phyloP scores from a whole-genome alignment of 2,797 vertebrate species.

The Spheniscus humboldti region DNA sequence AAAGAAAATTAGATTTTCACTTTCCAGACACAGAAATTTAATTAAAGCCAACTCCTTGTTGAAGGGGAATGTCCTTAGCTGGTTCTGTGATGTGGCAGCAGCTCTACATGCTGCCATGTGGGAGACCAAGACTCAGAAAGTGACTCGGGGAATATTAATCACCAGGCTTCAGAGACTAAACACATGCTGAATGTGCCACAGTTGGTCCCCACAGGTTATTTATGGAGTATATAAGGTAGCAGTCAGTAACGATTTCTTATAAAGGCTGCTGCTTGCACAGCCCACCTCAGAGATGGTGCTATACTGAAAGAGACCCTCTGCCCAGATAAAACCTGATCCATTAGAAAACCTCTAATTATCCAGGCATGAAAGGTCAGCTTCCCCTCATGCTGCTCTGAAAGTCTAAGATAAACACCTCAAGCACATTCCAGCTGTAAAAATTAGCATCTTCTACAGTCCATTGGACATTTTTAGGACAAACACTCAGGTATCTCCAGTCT shows the following conservation, averaged over 20 bases:
- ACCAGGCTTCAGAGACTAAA: not conserved
- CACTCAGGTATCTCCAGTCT: not conserved
- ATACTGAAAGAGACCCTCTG: not conserved
- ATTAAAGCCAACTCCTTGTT: conserved; percentile 57
- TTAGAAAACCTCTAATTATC: conserved; percentile 10
- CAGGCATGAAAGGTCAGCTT: not conserved
- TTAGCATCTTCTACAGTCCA: not conserved
- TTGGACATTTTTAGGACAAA: not conserved
- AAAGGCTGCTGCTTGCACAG: not conserved
- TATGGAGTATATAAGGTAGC: not conserved
- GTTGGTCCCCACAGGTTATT: conserved; percentile 30
- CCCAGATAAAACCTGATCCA: not conserved
- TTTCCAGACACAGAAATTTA: conserved; percentile 58
- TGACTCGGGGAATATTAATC: conserved; percentile 54
- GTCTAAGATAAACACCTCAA: not conserved
- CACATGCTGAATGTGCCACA: conserved; percentile 19
- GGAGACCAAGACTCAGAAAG: conserved; percentile 52
- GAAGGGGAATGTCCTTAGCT: conserved; percentile 56
- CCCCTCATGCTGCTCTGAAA: not conserved
- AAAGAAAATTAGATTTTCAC: conserved; percentile 69
- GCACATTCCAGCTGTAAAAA: not conserved
- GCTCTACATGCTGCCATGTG: conserved; percentile 25
- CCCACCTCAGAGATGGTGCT: not conserved
- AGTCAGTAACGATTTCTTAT: not conserved
- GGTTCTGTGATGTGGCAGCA: conserved; percentile 33